Evolutionary conservation across 2,797 vertebrate species (phyloP).

Genomic region (Sarcophilus harrisii): DNA sequence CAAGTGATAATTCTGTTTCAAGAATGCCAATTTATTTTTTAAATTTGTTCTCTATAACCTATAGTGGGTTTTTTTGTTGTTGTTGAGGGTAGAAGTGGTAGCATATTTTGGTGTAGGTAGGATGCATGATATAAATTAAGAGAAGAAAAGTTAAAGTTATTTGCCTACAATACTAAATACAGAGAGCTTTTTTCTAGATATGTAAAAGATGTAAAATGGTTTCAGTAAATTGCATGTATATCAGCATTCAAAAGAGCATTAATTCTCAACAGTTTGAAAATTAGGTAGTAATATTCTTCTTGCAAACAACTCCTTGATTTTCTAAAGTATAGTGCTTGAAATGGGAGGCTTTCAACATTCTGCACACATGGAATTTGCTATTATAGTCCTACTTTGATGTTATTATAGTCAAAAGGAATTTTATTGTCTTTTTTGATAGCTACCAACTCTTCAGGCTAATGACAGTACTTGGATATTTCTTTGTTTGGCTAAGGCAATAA

Average conservation of each 20-base stretch:
- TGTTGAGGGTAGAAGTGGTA: neutral
- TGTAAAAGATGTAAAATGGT: neutral
- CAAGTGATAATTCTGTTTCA: neutral
- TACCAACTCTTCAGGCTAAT: neutral
- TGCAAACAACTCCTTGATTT: neutral
- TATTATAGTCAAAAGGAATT: neutral
- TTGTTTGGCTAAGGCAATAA: neutral
- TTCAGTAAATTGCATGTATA: conserved; percentile 14
- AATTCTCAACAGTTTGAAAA: conserved; percentile 73
- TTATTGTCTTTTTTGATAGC: neutral
- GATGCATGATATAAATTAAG: neutral
- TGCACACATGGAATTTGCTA: neutral
- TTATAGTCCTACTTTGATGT: neutral
- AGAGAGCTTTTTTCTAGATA: neutral
- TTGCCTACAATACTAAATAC: neutral
- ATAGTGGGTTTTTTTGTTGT: neutral
- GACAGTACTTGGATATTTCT: neutral
- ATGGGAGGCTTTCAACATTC: neutral
- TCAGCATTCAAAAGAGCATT: conserved; percentile 57
- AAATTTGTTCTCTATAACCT: neutral
- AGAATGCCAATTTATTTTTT: neutral
- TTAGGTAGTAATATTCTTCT: conserved; percentile 21
- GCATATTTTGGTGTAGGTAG: neutral
- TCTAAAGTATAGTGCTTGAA: neutral
- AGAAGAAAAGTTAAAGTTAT: neutral